Evolutionary conservation across 2,888 invertebrate genomes (phyloP).

Genomic region (Seladonia tumulorum): DNA sequence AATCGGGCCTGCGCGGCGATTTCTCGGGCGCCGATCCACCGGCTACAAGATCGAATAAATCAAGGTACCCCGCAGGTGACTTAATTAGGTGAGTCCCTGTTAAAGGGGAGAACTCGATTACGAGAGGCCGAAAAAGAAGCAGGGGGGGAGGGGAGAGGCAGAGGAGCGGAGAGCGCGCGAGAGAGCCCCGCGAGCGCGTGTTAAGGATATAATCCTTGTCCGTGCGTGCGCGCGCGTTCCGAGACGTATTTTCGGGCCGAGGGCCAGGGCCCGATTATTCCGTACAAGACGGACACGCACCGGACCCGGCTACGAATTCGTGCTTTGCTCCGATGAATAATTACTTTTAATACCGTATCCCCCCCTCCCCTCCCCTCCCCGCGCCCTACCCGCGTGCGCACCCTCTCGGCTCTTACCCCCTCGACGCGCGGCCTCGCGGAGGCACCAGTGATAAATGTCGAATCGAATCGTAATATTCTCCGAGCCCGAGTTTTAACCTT

Average conservation of each 20-base stretch:
- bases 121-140: constrained; percentile 46
- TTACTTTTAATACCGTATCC: constrained; percentile 53
- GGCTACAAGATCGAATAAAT: constrained; percentile 69
- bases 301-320: constrained; percentile 45
- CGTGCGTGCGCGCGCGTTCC: constrained; percentile 58
- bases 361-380: background rate
- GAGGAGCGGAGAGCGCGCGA: constrained; percentile 4
- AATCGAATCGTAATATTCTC: constrained; percentile 40
- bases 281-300: constrained; percentile 62
- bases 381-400: background rate
- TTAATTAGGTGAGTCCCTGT: constrained; percentile 67
- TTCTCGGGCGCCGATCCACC: constrained; percentile 43
- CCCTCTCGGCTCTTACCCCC: background rate
- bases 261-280: constrained; percentile 51
- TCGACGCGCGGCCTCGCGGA: constrained; percentile 23
- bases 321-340: constrained; percentile 62
- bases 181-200: constrained; percentile 33
- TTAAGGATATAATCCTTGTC: constrained; percentile 53
- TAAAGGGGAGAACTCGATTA: constrained; percentile 66
- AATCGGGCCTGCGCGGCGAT: constrained; percentile 36
- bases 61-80: constrained; percentile 68
- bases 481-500: background rate
- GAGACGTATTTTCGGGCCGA: constrained; percentile 52
- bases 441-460: constrained; percentile 50
- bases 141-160: constrained; percentile 3